Evolutionary conservation across 2,888 invertebrate genomes (phyloP).

Genomic region (Encarsia formosa): DNA sequence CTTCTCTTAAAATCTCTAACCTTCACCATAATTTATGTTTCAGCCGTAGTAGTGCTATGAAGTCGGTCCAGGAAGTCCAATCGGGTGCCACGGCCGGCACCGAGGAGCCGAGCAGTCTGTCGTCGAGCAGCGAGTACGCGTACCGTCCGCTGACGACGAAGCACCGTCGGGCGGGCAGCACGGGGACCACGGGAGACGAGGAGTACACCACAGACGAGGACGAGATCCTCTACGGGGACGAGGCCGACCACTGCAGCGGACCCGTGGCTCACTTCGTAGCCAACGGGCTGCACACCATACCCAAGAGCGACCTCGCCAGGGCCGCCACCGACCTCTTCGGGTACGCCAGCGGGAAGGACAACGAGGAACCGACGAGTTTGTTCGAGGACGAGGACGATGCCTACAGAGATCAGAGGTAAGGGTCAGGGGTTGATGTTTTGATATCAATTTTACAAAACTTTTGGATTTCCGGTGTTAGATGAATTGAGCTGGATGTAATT

Average conservation of each 20-base stretch:
- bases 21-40: background rate
- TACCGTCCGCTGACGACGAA: slow-evolving; percentile 46
- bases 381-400: slow-evolving; percentile 47
- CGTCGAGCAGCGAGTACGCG: slow-evolving; percentile 41
- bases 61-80: slow-evolving; percentile 40
- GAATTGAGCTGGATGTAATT: too few relatives aligned
- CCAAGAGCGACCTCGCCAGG: slow-evolving; percentile 44
- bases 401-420: slow-evolving; percentile 31
- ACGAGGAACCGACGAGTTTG: slow-evolving; percentile 52
- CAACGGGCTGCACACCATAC: slow-evolving; percentile 36
- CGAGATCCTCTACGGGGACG: slow-evolving; percentile 51
- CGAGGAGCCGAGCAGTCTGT: slow-evolving; percentile 41
- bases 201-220: slow-evolving; percentile 56
- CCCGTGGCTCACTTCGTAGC: background rate
- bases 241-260: slow-evolving; percentile 48
- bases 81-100: slow-evolving; percentile 37
- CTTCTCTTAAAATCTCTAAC: too few relatives aligned
- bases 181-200: slow-evolving; percentile 57
- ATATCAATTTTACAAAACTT: too few relatives aligned
- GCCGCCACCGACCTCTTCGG: slow-evolving; percentile 46
- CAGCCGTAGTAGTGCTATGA: slow-evolving; percentile 33
- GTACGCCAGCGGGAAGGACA: slow-evolving; percentile 38
- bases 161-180: slow-evolving; percentile 49
- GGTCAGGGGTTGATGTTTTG: too few relatives aligned
- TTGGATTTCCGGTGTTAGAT: too few relatives aligned